phyloP scores from a whole-genome alignment of 2,797 vertebrate genomes.

The Momotus momota region DNA sequence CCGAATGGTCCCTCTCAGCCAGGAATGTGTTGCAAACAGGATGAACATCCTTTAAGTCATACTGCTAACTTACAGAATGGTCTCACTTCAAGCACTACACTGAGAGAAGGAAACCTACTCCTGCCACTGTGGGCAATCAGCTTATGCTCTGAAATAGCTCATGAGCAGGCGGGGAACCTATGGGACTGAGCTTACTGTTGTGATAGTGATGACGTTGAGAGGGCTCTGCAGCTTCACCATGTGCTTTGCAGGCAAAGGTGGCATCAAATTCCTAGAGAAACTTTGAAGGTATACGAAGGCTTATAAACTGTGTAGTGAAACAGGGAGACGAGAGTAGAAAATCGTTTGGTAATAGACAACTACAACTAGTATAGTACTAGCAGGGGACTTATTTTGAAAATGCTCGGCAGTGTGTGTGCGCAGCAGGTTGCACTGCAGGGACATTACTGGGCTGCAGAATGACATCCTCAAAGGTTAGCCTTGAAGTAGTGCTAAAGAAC shows the following conservation, averaged over 20 bases:
- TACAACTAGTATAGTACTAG: not conserved
- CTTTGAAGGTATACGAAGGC: not conserved
- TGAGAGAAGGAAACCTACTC: not conserved
- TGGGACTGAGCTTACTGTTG: not conserved
- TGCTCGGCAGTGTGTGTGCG: not conserved
- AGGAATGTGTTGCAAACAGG: not conserved
- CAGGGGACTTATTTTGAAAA: not conserved
- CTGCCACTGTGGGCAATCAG: not conserved
- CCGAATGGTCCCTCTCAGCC: not conserved
- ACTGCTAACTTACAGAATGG: not conserved
- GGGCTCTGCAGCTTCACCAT: conserved; percentile 42
- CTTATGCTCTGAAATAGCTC: not conserved
- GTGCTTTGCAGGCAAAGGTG: not conserved
- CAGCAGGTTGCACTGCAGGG: not conserved
- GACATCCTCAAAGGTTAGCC: not conserved
- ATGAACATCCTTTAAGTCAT: not conserved
- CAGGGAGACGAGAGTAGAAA: not conserved
- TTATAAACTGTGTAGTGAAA: not conserved
- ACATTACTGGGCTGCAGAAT: not conserved
- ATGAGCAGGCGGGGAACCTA: not conserved
- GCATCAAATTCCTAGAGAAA: not conserved
- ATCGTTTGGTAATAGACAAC: not conserved
- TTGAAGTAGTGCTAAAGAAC: not conserved
- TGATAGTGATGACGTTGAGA: not conserved
- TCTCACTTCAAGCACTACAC: not conserved